phyloP scores from a whole-genome alignment of 1,140 invertebrate species.

The Listronotus bonariensis region DNA sequence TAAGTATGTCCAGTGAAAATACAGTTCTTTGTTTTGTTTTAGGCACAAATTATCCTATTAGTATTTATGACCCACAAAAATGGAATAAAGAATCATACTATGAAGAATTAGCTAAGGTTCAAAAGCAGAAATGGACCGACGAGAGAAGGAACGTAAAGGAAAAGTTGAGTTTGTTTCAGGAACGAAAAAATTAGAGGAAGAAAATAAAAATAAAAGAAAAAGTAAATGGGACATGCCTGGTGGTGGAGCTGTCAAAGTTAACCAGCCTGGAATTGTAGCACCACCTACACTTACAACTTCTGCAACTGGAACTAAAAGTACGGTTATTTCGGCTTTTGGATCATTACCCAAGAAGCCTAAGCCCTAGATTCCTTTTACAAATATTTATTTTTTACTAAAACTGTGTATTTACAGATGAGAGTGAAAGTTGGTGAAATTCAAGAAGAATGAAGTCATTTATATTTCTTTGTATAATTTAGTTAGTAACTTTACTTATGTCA shows the following conservation, averaged over 20 bases:
- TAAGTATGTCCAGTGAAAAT: no score
- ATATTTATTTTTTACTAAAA: constrained; percentile 6
- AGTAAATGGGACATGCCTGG: constrained; percentile 91
- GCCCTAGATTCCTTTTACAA: constrained; percentile 55
- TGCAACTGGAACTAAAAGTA: constrained; percentile 82
- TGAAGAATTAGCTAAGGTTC: constrained; percentile 86
- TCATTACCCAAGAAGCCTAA: constrained; percentile 80
- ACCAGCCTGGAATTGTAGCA: constrained; percentile 64
- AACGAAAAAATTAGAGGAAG: constrained; percentile 72
- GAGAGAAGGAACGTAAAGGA: constrained; percentile 88
- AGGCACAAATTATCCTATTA: constrained; percentile 87
- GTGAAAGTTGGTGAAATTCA: constrained; percentile 4
- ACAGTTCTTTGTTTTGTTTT: constrained; percentile 24
- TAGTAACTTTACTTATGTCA: no score
- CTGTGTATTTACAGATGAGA: constrained; percentile 6
- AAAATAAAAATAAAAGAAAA: constrained; percentile 83
- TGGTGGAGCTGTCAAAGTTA: constrained; percentile 58
- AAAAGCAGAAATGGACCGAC: constrained; percentile 89
- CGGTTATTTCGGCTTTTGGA: constrained; percentile 86
- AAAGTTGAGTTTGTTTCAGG: constrained; percentile 91
- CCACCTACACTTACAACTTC: constrained; percentile 74
- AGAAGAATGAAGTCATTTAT: neutral
- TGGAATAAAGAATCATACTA: constrained; percentile 93
- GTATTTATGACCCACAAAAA: constrained; percentile 88
- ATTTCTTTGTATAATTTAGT: no score